A percentile compares a stretch with the other conserved stretches of the same genome.
phyloP scores from a whole-genome alignment of 2,888 invertebrate genomes.

The Dermolepida albohirtum region DNA sequence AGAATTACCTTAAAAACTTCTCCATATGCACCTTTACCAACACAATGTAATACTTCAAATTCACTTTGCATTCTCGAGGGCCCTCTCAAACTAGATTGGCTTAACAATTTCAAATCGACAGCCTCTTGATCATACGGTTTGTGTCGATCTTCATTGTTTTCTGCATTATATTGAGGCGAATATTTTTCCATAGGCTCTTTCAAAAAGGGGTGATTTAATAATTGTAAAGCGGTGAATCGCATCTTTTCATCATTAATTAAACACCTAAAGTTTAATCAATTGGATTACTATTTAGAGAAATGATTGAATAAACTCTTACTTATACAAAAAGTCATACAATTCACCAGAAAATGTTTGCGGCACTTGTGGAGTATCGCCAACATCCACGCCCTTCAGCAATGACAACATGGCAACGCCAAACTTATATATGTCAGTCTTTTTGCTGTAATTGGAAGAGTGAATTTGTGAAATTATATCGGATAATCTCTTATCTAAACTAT shows the following conservation, averaged over 20 bases:
- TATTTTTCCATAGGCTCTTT: constrained; percentile 67
- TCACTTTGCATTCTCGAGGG: constrained; percentile 83
- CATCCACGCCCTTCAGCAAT: constrained; percentile 69
- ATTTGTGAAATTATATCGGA: constrained; percentile 68
- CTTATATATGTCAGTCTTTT: constrained; percentile 80
- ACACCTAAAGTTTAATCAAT: constrained; percentile 67
- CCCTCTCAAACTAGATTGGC: constrained; percentile 59
- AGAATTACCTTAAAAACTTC: constrained; percentile 87
- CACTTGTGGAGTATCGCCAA: constrained; percentile 69
- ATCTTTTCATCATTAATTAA: constrained; percentile 76
- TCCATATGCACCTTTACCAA: constrained; percentile 96
- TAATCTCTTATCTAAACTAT: constrained; percentile 76
- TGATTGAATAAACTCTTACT: constrained; percentile 63
- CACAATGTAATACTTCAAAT: constrained; percentile 82
- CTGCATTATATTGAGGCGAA: constrained; percentile 62
- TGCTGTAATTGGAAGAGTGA: constrained; percentile 65
- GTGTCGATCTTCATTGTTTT: constrained; percentile 59
- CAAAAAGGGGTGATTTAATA: constrained; percentile 80
- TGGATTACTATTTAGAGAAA: constrained; percentile 11
- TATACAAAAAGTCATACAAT: constrained; percentile 79
- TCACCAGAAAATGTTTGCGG: constrained; percentile 71
- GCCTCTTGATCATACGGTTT: constrained; percentile 54
- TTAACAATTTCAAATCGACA: constrained; percentile 56
- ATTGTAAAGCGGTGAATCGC: constrained; percentile 80
- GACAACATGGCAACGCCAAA: constrained; percentile 78